Evolutionary conservation across 2,113 vertebrate genomes (phyloP).

Genomic region (Tringa solitaria): DNA sequence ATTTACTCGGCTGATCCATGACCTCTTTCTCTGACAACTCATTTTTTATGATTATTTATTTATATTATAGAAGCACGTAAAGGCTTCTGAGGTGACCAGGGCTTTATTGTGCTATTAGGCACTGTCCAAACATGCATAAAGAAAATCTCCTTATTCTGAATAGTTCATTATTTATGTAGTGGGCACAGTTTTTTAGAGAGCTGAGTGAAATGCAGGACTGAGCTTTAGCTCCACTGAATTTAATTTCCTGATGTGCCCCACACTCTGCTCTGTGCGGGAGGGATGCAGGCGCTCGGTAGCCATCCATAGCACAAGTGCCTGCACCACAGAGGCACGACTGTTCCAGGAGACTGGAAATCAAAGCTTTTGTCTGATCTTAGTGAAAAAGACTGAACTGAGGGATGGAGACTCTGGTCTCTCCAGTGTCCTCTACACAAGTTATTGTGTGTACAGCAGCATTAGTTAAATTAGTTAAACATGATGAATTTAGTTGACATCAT

Average conservation of each 20-base stretch:
- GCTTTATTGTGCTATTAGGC: not conserved
- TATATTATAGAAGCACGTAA: not conserved
- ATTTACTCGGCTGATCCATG: conserved; percentile 53
- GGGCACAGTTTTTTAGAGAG: not conserved
- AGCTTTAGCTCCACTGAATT: not conserved
- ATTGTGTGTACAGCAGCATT: not conserved
- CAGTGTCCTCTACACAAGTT: not conserved
- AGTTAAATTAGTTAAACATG: not conserved
- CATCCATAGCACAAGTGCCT: too few species aligned
- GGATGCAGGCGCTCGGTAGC: not conserved
- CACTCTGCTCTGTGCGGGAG: not conserved
- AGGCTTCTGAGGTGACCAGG: not conserved
- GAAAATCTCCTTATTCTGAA: not conserved
- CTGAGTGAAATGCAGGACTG: not conserved
- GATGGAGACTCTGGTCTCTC: not conserved
- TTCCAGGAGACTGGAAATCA: not conserved
- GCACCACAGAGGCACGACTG: fast-evolving
- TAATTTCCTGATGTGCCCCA: fast-evolving
- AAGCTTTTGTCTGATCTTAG: not conserved
- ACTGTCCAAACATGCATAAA: not conserved
- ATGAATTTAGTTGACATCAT: not conserved
- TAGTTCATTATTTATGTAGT: not conserved
- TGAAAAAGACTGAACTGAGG: not conserved
- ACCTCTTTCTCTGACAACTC: conserved; percentile 21
- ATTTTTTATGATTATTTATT: conserved; percentile 49